Evolutionary conservation across 2,113 vertebrate genomes (phyloP), one percentile per base, ranked within the genome.

Genomic region (Connochaetes taurinus): DNA sequence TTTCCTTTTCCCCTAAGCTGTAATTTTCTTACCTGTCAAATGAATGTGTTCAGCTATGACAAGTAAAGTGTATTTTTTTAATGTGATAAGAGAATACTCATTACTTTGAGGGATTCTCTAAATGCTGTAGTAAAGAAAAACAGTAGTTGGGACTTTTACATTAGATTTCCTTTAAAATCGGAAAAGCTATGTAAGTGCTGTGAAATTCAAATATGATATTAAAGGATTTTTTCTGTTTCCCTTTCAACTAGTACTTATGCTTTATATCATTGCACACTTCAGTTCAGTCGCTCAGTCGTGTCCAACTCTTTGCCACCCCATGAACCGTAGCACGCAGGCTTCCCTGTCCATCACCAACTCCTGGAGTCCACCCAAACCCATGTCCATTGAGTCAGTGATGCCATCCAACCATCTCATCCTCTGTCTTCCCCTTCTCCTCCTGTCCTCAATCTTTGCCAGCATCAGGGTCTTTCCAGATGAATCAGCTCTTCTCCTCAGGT

Each of bases 61-160:
- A 74, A 1, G 10, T 81, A 58, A 57, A 90, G 23, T 94, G 10
- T 57, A 6, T 74, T 87, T 55, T 47, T 96, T 91, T 85, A 82
- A 47, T 62, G 53, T 60, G 36, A 40, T 53, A 62, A 86, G 27
- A 87, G 31, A 83, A 33, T 52, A 47, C 33, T 93, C 31, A 43
- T 84, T 87, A 67, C 91, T 93, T 91, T 89, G 87, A 91, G 60
- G 47, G 8, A 57, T 93, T 95, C 31, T 90, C 82, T 74, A 87
- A 84, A 52, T 89, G 15, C 29, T 91, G 2, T 21, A 87, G 29
- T 90, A 92, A 95, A 82, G 25, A 97, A 58, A 84, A 95, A 86
- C 25, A 81, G 33, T 87, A 90, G 31, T 74, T 82, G 64, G 57
- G 40, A 2, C 29, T 90, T 76, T 93, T 87, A 40, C 84, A 47